phyloP scores from a whole-genome alignment of 1,140 invertebrate genomes.

The Battus philenor region DNA sequence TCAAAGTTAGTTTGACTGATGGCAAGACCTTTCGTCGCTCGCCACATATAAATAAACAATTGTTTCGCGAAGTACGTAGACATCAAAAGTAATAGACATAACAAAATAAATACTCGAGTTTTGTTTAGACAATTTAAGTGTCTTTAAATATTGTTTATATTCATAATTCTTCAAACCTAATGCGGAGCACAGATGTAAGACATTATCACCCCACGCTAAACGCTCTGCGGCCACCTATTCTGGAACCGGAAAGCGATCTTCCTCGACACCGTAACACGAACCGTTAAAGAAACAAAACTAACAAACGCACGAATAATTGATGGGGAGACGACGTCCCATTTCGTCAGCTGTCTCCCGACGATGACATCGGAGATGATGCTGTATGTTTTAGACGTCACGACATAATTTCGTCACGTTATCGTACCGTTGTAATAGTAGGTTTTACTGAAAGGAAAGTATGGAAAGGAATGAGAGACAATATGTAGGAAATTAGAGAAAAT shows the following conservation, averaged over 20 bases:
- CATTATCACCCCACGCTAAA: slow-evolving; percentile 33
- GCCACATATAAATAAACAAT: no score
- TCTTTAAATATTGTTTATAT: slow-evolving; percentile 1
- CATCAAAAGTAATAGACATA: no score
- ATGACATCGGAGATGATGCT: slow-evolving; percentile 57
- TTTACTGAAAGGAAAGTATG: no score
- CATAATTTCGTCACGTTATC: slow-evolving; percentile 17
- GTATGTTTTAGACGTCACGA: slow-evolving; percentile 22
- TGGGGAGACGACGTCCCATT: slow-evolving; percentile 61
- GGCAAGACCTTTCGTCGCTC: no score
- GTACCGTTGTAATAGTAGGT: background rate
- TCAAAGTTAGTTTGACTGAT: no score
- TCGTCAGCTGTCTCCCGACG: slow-evolving; percentile 52
- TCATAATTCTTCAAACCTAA: slow-evolving; percentile 5
- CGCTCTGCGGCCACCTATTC: slow-evolving; percentile 34
- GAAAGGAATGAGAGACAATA: no score
- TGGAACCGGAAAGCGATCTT: slow-evolving; percentile 46
- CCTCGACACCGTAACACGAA: slow-evolving; percentile 41
- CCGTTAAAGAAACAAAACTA: slow-evolving; percentile 41
- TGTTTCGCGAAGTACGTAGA: no score
- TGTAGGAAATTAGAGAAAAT: no score
- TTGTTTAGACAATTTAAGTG: slow-evolving; percentile 10
- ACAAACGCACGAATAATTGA: slow-evolving; percentile 48
- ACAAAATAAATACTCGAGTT: no score
- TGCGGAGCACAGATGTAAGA: slow-evolving; percentile 28